Conservation (phyloP, 2,888 invertebrate species). For the Polietes domitor region DNA sequence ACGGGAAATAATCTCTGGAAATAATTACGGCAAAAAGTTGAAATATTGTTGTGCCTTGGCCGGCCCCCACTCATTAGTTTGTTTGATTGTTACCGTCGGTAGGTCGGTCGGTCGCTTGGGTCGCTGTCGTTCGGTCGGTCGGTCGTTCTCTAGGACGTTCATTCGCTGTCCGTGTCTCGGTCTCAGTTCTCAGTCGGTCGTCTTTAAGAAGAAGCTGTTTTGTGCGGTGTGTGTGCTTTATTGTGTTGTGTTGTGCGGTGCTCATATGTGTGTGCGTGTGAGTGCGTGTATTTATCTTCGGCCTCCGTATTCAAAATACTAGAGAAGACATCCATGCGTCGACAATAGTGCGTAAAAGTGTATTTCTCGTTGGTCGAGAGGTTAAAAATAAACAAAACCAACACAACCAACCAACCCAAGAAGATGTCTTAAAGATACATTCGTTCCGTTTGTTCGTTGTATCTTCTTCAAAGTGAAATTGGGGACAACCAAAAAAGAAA, state of each 20-base stretch:
- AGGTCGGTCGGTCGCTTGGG: neutral
- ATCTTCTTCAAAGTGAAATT: conserved; percentile 37
- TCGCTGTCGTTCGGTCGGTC: conserved; percentile 8
- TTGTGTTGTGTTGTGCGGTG: neutral
- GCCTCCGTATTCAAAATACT: neutral
- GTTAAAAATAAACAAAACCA: conserved; percentile 27
- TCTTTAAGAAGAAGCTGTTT: neutral
- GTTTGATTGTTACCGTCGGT: neutral
- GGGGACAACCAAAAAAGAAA: conserved; percentile 37
- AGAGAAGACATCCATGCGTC: neutral
- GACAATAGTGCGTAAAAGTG: conserved; percentile 32
- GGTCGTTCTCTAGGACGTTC: conserved; percentile 23
- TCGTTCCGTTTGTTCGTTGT: neutral
- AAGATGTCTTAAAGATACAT: conserved; percentile 6
- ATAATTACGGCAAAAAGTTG: neutral
- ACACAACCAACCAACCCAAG: neutral
- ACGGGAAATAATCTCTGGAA: neutral
- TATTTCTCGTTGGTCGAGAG: neutral
- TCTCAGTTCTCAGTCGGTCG: too few species aligned
- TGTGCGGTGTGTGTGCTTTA: neutral
- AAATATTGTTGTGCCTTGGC: conserved; percentile 45
- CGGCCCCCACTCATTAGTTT: conserved; percentile 10
- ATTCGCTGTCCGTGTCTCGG: neutral
- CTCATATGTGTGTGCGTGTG: conserved; percentile 2
- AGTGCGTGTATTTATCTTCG: conserved; percentile 18